Base-by-base conservation (phyloP, 2,888 invertebrate genomes). In the Plusia festucae region DNA sequence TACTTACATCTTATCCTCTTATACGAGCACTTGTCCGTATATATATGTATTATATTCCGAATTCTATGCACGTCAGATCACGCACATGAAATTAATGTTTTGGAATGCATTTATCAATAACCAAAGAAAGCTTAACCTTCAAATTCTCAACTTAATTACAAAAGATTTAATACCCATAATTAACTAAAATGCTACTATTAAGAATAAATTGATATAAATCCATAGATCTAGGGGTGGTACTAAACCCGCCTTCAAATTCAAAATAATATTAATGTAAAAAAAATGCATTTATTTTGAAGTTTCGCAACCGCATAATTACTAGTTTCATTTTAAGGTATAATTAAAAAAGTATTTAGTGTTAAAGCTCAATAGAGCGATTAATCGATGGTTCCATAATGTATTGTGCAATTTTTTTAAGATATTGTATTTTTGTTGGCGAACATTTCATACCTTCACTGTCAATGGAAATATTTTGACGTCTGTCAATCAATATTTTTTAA, bases 221-320 rank as follows among this genome's bases (percentile, higher is more conserved):
- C 88, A 83, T 83, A 86, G 74, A 70, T 60, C 70, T 70, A 81
- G 70, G 86, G 91, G 89, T 77, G 90, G 83, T 65, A 68, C 80
- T 56, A 68, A n/a, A 65, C 83, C 89, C 92, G 91, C 93, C 91
- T 82, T 76, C 76, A 61, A 9, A 68, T 73, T 69, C 74, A 76
- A 68, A 78, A 67, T 22, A 61, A 63, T n/a, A n/a, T n/a, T n/a
- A n/a, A n/a, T n/a, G n/a, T n/a, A 85, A 86, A 87, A 88, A 88
- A 85, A 74, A 68, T 67, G n/a, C 83, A 85, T 82, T 78, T 91
- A 93, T 92, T 92, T 91, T 91, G 90, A 88, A 90, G 76, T 89
- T 91, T 87, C 79, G 92, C 93, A 90, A 94, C 93, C 92, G 70
- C 90, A 89, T 93, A 93, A 94, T 93, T 86, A 84, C 72, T 81